These are phyloP conservation scores for Alfaro cultratus DNA, from an alignment of 2,797 vertebrate genomes.

Conservation along the genomic window DNA sequence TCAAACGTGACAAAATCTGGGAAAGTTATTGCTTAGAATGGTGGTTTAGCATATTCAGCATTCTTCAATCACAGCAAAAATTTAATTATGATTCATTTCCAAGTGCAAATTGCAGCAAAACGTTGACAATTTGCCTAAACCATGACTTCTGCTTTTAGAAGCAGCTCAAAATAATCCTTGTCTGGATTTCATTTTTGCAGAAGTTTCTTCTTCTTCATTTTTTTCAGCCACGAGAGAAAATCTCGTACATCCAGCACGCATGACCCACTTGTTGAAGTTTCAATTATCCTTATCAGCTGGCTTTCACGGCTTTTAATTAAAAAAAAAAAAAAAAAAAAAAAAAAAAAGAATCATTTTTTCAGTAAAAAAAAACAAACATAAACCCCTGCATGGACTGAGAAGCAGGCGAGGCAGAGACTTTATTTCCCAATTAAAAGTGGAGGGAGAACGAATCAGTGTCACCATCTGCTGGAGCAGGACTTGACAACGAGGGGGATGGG, in stretches of 20 bases:
- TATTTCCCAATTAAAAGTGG: constrained; percentile 68
- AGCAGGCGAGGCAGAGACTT: constrained; percentile 46
- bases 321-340: neutral
- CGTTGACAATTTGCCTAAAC: neutral
- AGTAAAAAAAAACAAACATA: constrained; percentile 29
- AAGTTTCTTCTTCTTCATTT: neutral
- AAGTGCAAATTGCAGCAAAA: neutral
- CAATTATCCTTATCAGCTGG: constrained; percentile 59
- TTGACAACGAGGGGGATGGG: constrained; percentile 28
- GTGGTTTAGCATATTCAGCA: neutral
- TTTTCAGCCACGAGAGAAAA: constrained; percentile 8
- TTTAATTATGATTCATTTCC: neutral
- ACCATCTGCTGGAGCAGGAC: constrained; percentile 66
- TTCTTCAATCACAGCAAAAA: neutral
- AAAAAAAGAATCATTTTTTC: constrained; percentile 40
- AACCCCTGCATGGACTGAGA: constrained; percentile 64
- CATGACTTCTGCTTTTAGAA: neutral
- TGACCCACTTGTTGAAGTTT: constrained; percentile 38
- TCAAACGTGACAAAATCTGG: neutral
- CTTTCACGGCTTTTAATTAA: constrained; percentile 72
- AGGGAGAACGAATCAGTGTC: constrained; percentile 60
- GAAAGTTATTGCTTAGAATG: neutral
- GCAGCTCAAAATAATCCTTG: neutral
- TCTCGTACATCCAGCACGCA: constrained; percentile 29
- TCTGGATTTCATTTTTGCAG: constrained; percentile 6